Evolutionary conservation across 1,140 invertebrate species (phyloP), one percentile per base, ranked within the genome.

Genomic region (Drosophila kohkoa): DNA sequence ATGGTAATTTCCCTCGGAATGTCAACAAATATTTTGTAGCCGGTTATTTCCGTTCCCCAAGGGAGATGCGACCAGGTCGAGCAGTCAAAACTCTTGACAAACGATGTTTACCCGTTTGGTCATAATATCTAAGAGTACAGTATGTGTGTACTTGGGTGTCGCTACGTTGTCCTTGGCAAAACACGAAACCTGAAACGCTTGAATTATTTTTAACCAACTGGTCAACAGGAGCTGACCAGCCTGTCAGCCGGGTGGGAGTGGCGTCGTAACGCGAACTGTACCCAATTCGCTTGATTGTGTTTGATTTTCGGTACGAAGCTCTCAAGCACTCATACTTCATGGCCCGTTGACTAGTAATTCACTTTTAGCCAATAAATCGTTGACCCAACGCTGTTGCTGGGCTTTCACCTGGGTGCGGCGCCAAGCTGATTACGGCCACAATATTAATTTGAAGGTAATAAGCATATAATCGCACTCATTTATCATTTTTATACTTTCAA

Each of bases 11-110:
- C 76, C 77, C 41, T 77, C 74, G 83, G 85, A 88, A 88, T 89
- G 83, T 88, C 83, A 88, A 88, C 85, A 88, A 88, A 88, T 88
- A 88, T 88, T 89, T 88, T 89, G 81, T 88, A 85, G 54, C 70
- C 67, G 69, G 70, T 77, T 88, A 88, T 80, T 71, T 74, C 38
- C 20, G 20, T 1, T 5, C 43, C 13, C n/a, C 25, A 11, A 5
- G 45, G 48, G 13, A 51, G 51, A 20, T 57, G 15, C 13, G 28
- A 55, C 5, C 13, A 28, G 11, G 57, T 11, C 52, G 38, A 59
- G 35, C 60, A 79, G 83, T 88, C 83, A 74, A 60, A 77, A 62
- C 80, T 75, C 69, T 79, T 88, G 83, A 88, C 83, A 88, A 88
- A 89, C 83, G 83, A 88, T 88, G 83, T 88, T 88, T 88, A 89